A percentile compares a stretch with the other conserved stretches of the same genome.
Evolutionary conservation across 2,797 vertebrate genomes (phyloP).

Genomic region (Lepidocolaptes lacrymiger): DNA sequence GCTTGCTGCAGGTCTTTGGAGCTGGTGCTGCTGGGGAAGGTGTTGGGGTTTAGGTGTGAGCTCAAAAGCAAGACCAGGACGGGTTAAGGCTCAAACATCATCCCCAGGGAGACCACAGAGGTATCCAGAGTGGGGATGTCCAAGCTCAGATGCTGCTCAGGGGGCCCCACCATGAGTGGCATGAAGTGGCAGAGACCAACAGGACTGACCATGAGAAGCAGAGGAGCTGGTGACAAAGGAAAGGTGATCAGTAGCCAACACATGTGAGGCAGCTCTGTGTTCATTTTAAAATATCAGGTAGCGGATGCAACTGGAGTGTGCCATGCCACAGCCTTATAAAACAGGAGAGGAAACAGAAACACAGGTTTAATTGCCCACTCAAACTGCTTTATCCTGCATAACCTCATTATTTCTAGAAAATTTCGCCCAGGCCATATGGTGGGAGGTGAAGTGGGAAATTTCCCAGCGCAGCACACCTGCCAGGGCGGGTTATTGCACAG

Average conservation of each 20-base stretch:
- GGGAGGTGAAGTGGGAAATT: neutral
- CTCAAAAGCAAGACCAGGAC: neutral
- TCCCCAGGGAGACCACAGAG: neutral
- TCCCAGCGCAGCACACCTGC: neutral
- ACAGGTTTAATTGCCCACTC: neutral
- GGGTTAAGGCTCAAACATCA: neutral
- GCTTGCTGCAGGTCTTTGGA: neutral
- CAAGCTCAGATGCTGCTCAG: no score
- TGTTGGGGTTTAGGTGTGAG: neutral
- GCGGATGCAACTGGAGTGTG: neutral
- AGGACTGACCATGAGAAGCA: neutral
- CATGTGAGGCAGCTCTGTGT: neutral
- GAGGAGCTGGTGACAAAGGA: neutral
- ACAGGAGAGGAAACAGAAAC: neutral
- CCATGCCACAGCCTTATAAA: neutral
- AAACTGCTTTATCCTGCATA: neutral
- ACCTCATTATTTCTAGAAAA: neutral
- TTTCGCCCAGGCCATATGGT: neutral
- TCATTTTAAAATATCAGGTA: neutral
- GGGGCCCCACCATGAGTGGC: rapidly evolving
- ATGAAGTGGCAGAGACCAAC: neutral
- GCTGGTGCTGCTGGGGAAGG: neutral
- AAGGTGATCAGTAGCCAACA: neutral
- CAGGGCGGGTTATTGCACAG: neutral
- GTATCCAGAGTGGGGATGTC: neutral